Evolutionary conservation across 1,140 invertebrate genomes (phyloP).

Genomic region (Bathynomus jamesi): DNA sequence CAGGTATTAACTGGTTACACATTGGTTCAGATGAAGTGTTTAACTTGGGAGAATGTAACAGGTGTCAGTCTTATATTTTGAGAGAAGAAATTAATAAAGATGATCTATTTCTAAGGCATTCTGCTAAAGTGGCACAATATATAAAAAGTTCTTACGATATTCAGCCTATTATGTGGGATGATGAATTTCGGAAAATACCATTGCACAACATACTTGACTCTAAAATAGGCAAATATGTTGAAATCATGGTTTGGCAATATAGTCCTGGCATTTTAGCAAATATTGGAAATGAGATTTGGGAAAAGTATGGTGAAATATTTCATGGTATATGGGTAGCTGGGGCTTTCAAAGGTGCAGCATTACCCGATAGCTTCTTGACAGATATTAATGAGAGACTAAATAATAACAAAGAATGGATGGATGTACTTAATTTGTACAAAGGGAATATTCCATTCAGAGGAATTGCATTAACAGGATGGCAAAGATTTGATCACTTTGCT

Average conservation of each 20-base stretch:
- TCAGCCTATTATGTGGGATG: constrained; percentile 80
- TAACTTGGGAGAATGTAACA: constrained; percentile 68
- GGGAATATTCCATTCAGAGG: constrained; percentile 52
- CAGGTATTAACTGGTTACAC: constrained; percentile 47
- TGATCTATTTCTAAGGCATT: constrained; percentile 41
- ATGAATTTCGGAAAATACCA: constrained; percentile 71
- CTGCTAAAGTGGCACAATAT: constrained; percentile 43
- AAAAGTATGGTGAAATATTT: constrained; percentile 72
- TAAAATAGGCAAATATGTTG: constrained; percentile 60
- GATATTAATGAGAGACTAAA: constrained; percentile 47
- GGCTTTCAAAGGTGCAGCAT: constrained; percentile 67
- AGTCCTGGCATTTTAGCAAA: constrained; percentile 54
- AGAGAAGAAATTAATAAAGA: constrained; percentile 40
- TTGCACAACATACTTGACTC: constrained; percentile 48
- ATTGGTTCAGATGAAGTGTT: constrained; percentile 57
- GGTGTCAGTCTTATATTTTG: constrained; percentile 54
- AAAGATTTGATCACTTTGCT: constrained; percentile 84
- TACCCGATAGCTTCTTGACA: constrained; percentile 43
- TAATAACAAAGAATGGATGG: constrained; percentile 47
- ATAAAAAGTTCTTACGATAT: constrained; percentile 45
- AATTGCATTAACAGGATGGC: constrained; percentile 52
- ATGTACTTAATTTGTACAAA: constrained; percentile 40
- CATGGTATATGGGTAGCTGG: constrained; percentile 80
- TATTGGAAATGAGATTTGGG: constrained; percentile 56
- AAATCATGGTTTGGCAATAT: constrained; percentile 79